A percentile compares a stretch with the other conserved stretches of the same genome.
phyloP scores from a whole-genome alignment of 2,797 vertebrate genomes.

The Morelia viridis region DNA sequence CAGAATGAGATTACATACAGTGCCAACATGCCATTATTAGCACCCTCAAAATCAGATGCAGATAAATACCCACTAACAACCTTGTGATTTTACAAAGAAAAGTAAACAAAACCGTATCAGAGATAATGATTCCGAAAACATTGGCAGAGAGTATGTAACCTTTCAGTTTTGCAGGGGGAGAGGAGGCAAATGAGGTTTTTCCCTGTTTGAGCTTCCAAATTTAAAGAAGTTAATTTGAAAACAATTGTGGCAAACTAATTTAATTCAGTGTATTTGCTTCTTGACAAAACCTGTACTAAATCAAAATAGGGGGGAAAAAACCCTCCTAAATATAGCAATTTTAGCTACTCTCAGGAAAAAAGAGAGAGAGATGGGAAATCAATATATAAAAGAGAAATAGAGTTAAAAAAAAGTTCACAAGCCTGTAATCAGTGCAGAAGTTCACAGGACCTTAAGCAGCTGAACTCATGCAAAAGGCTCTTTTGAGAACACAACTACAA shows the following conservation, averaged over 20 bases:
- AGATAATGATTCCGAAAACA: slow-evolving; percentile 7
- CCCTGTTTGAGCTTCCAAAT: neutral
- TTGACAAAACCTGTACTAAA: neutral
- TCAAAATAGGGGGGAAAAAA: neutral
- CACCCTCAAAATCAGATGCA: neutral
- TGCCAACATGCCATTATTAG: neutral
- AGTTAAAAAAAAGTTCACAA: neutral
- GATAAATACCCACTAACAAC: rapidly evolving
- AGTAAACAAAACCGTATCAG: neutral
- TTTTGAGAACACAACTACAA: slow-evolving; percentile 50
- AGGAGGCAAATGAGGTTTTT: neutral
- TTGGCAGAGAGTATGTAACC: neutral
- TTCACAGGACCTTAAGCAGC: slow-evolving; percentile 36
- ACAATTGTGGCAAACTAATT: neutral
- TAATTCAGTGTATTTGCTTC: neutral
- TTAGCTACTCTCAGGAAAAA: neutral
- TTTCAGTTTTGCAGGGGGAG: neutral
- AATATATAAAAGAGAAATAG: neutral
- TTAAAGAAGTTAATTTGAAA: neutral
- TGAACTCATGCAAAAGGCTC: slow-evolving; percentile 61
- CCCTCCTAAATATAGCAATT: neutral
- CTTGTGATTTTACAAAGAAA: slow-evolving; percentile 7
- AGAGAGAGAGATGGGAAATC: neutral
- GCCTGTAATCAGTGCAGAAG: slow-evolving; percentile 26
- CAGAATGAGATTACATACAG: neutral